Evolutionary conservation across 2,888 invertebrate genomes (phyloP), one percentile per base, ranked within the genome.

Genomic region (Frankliniella intonsa): DNA sequence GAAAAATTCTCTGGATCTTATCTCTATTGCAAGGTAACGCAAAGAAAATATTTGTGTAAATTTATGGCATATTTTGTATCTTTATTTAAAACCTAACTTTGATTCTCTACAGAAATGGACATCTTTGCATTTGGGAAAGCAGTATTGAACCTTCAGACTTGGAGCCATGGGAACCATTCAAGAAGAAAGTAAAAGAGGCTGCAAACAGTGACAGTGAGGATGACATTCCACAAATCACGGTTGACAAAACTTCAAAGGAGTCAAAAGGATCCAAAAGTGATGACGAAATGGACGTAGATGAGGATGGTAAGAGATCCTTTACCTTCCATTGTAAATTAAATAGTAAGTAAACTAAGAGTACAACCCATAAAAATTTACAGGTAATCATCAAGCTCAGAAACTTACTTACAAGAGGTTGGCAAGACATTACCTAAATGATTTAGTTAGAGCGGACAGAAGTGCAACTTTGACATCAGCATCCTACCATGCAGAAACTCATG

Each of bases 111-210:
- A 92, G 93, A 85, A 96, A 97, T 88, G 97, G 97, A 0, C 94
- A 94, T 85, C 88, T 96, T 8, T 93, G 93, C 86, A 87, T 96
- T 80, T 98, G 98, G 98, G 94, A 96, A 86, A 94, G 96, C 85
- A 94, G 92, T 85, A 88, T 95, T 81, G 92, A 93, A 83, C 90
- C 93, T 0, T 92, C 92, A 81, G 94, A 93, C 82, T 89, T 97
- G 80, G 88, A 92, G 22, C 89, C 89, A 10, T 84, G 85, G 17
- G 85, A 86, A 0, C 89, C 88, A 84, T 90, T 88, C 84, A 90
- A 90, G 85, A 83, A 84, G 80, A 83, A 83, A 83, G 83, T 81
- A 17, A 82, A 84, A 14, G 84, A 83, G 7, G 81, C 65, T 3
- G 83, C 84, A 10, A 86, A 87, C 80, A 86, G 88, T 87, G 86